phyloP scores from a whole-genome alignment of 2,888 invertebrate species.

The Pharmacophagus antenor region DNA sequence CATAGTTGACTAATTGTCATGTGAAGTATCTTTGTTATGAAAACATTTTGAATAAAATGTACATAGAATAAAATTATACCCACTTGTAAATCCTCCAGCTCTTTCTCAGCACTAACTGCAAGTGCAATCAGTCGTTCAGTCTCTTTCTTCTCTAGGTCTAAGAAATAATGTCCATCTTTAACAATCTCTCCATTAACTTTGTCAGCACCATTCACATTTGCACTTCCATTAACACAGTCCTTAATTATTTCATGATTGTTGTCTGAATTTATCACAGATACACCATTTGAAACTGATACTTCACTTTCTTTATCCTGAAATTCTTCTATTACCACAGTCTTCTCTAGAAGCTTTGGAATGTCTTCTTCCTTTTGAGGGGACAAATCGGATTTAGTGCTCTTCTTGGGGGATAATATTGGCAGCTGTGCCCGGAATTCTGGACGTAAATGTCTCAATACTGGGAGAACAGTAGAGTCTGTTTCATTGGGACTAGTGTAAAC shows the following conservation, averaged over 20 bases:
- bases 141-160: slow-evolving; percentile 87
- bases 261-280: slow-evolving; percentile 69
- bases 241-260: slow-evolving; percentile 46
- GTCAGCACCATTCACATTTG: slow-evolving; percentile 42
- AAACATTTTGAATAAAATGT: background rate
- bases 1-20: no score
- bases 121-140: slow-evolving; percentile 84
- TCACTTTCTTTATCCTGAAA: slow-evolving; percentile 40
- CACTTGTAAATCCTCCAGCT: slow-evolving; percentile 81
- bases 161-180: slow-evolving; percentile 89
- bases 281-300: slow-evolving; percentile 50
- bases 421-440: slow-evolving; percentile 93
- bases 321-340: slow-evolving; percentile 47
- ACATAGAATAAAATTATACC: slow-evolving; percentile 30
- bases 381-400: slow-evolving; percentile 56
- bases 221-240: slow-evolving; percentile 42
- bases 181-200: slow-evolving; percentile 58
- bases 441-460: slow-evolving; percentile 90
- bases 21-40: background rate
- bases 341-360: slow-evolving; percentile 52
- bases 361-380: slow-evolving; percentile 61
- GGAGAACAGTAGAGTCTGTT: slow-evolving; percentile 73
- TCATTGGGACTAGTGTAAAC: slow-evolving; percentile 58
- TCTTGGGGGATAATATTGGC: slow-evolving; percentile 84
- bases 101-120: slow-evolving; percentile 85